Evolutionary conservation across 2,888 invertebrate genomes (phyloP), one percentile per base, ranked within the genome.

Genomic region (Coenonympha arcania): DNA sequence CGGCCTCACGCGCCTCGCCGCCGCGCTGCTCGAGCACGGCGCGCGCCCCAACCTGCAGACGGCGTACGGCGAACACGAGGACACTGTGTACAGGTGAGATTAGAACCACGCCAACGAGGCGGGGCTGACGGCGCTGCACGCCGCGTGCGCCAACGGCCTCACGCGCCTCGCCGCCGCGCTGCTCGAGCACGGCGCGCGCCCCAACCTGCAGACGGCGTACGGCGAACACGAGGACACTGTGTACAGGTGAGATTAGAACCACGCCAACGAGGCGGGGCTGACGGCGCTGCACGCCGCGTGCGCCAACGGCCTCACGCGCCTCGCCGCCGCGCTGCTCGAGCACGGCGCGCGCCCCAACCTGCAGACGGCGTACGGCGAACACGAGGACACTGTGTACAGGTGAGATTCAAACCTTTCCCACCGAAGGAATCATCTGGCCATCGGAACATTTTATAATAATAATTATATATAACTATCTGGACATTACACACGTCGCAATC

Each of bases 241-340:
- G 0, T 87, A 87, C 56, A 81, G 87, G 87, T 86, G 13, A 58
- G 54, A 92, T 59, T 73, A 93, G 50, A 92, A 93, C 76, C 91
- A 92, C 64, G 87, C 90, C 0, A 96, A 96, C 75, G 83, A 88
- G 46, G 89, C 90, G 52, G 96, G 95, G 1, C 89, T 92, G 66
- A 91, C 91, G 0, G 91, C 92, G 0, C 76, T 97, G 15, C 97
- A 98, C 74, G 87, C 93, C 24, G 93, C 95, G 0, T 92, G 93
- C 66, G 86, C 89, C 43, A 88, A 89, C 51, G 94, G 95, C 3
- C 87, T 93, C 36, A 84, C 89, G 4, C 79, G 88, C 2, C 82
- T 97, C n/a, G 89, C 92, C 0, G 77, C 87, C n/a, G 88, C 90
- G 6, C 74, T 96, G 9, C 79, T 97, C 0, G 88, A 90, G 52